phyloP scores from a whole-genome alignment of 2,797 vertebrate species.

The Melanotaenia boesemani region DNA sequence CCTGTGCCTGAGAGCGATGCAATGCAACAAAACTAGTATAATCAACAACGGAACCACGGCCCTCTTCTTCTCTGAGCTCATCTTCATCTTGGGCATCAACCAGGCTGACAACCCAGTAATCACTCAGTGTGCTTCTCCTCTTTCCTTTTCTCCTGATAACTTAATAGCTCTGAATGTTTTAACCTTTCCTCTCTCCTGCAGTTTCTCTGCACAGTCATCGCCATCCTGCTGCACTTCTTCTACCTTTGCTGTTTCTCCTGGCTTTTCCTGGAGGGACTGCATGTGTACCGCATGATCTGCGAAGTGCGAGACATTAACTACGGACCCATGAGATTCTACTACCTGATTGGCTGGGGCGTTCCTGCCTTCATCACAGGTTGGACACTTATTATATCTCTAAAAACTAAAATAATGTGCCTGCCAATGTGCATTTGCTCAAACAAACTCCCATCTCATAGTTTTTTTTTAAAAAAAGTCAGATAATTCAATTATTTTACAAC shows the following conservation, averaged over 20 bases:
- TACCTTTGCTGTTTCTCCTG: slow-evolving; percentile 95
- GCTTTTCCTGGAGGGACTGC: slow-evolving; percentile 94
- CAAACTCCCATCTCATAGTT: too few relatives aligned
- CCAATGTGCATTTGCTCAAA: too few relatives aligned
- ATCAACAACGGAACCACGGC: slow-evolving; percentile 87
- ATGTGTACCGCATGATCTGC: slow-evolving; percentile 91
- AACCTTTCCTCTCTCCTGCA: slow-evolving; percentile 53
- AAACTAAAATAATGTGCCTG: not conserved
- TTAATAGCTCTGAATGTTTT: not conserved
- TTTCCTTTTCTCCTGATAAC: not conserved
- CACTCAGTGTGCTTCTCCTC: not conserved
- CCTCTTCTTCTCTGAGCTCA: slow-evolving; percentile 90
- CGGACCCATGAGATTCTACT: slow-evolving; percentile 97
- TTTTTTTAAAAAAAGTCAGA: too few relatives aligned
- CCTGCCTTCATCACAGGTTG: slow-evolving; percentile 95
- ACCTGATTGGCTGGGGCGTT: slow-evolving; percentile 95
- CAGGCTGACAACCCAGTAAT: slow-evolving; percentile 91
- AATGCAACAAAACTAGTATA: slow-evolving; percentile 92
- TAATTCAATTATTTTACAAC: too few relatives aligned
- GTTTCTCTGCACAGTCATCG: slow-evolving; percentile 95
- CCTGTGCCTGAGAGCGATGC: slow-evolving; percentile 83
- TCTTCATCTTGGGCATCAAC: slow-evolving; percentile 96
- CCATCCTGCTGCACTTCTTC: slow-evolving; percentile 97
- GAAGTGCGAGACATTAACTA: slow-evolving; percentile 93
- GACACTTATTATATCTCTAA: not conserved